Conservation (phyloP, 2,797 vertebrate species). For the Micrastur ruficollis region DNA sequence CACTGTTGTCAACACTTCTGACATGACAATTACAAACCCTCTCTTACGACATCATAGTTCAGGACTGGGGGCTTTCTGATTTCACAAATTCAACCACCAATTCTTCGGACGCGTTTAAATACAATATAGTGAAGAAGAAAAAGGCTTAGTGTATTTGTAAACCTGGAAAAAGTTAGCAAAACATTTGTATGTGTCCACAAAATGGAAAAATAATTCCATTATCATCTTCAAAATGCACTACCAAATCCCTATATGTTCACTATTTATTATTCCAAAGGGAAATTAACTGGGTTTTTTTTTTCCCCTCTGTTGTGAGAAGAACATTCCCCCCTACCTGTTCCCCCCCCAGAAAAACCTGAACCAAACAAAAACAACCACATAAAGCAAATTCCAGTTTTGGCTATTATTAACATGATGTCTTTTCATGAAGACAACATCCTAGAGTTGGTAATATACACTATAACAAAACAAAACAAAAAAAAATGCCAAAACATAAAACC, state of each 20-base stretch:
- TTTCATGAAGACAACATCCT: background rate
- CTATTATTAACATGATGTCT: background rate
- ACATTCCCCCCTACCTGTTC: accelerated
- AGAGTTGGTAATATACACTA: background rate
- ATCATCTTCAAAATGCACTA: background rate
- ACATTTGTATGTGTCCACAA: background rate
- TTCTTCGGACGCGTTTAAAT: background rate
- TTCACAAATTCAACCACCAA: background rate
- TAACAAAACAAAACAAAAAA: background rate
- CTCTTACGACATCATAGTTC: background rate
- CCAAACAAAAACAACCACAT: background rate
- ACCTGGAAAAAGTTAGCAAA: background rate
- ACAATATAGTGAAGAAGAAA: background rate
- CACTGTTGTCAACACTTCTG: background rate
- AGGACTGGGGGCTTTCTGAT: background rate
- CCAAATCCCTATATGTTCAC: background rate
- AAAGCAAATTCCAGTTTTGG: background rate
- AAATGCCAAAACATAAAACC: background rate
- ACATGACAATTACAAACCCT: background rate
- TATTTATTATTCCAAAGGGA: background rate
- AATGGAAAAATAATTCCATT: background rate
- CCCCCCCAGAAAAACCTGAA: background rate
- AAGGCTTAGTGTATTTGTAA: background rate
- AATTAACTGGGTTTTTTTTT: background rate
- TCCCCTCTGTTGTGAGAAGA: background rate